These are phyloP conservation scores for Agonopterix subpropinquella DNA, from an alignment of 2,888 invertebrate species.

Conservation along the genomic window DNA sequence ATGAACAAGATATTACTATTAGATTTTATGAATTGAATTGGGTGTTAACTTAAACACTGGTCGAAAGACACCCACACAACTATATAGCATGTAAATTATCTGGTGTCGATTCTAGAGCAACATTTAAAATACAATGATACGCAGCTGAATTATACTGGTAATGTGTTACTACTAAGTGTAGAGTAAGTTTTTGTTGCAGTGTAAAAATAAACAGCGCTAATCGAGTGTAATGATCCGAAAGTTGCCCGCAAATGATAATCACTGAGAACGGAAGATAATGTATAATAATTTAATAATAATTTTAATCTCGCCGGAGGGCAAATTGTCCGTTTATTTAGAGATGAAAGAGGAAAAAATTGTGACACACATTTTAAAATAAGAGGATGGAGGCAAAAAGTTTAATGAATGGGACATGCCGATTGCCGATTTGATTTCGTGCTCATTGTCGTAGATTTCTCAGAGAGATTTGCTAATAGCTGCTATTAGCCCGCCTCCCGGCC, in stretches of 20 bases:
- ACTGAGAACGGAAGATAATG: slow-evolving; percentile 45
- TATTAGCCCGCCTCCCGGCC: slow-evolving; percentile 52
- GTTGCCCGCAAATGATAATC: slow-evolving; percentile 51
- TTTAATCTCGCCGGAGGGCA: slow-evolving; percentile 44
- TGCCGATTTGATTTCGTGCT: slow-evolving; percentile 65
- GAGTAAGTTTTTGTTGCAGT: neutral
- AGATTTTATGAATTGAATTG: no score
- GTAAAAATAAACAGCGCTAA: slow-evolving; percentile 16
- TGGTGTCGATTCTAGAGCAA: no score
- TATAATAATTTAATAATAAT: slow-evolving; percentile 53
- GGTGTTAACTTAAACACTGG: no score
- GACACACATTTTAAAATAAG: slow-evolving; percentile 59
- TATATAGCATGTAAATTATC: no score
- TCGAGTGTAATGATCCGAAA: slow-evolving; percentile 41
- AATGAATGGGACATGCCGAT: slow-evolving; percentile 53
- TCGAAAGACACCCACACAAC: no score
- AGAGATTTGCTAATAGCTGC: slow-evolving; percentile 64
- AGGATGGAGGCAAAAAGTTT: slow-evolving; percentile 54
- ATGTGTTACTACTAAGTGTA: slow-evolving; percentile 6
- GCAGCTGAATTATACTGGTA: neutral
- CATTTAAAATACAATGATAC: no score
- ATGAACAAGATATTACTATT: no score
- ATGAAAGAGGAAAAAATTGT: slow-evolving; percentile 41
- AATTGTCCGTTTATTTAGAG: slow-evolving; percentile 49
- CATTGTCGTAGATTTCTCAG: slow-evolving; percentile 69